These are phyloP conservation scores for Blomia tropicalis DNA, from an alignment of 2,888 invertebrate species.

Conservation along the genomic window DNA sequence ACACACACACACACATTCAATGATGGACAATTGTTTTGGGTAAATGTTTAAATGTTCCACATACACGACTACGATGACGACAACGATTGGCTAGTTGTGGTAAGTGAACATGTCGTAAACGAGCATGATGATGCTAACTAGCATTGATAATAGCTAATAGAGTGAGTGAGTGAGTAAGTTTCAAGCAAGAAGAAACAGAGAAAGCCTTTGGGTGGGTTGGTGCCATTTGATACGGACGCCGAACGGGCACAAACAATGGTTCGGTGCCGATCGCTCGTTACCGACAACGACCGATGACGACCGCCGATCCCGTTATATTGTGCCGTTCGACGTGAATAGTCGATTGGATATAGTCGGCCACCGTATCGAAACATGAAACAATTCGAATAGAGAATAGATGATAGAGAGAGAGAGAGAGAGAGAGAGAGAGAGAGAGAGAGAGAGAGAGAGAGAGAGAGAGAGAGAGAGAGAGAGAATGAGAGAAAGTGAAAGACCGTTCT, in stretches of 20 bases:
- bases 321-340: background rate
- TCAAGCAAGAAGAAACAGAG: too few species aligned
- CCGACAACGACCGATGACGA: too few species aligned
- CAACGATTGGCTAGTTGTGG: constrained; percentile 5
- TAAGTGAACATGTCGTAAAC: background rate
- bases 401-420: too few species aligned
- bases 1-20: too few species aligned
- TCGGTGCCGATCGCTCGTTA: background rate
- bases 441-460: too few species aligned
- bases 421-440: too few species aligned
- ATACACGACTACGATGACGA: background rate
- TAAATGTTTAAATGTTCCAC: constrained; percentile 8
- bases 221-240: constrained; percentile 5
- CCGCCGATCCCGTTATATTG: too few species aligned
- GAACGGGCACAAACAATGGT: background rate
- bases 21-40: constrained; percentile 1
- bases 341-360: too few species aligned
- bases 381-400: background rate
- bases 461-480: too few species aligned
- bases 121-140: too few species aligned
- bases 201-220: too few species aligned
- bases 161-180: background rate
- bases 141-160: constrained; percentile 12
- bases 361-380: background rate
- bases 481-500: too few species aligned